These are phyloP conservation scores for Caradrina kadenii DNA, from an alignment of 2,888 invertebrate genomes.

Conservation along the genomic window DNA sequence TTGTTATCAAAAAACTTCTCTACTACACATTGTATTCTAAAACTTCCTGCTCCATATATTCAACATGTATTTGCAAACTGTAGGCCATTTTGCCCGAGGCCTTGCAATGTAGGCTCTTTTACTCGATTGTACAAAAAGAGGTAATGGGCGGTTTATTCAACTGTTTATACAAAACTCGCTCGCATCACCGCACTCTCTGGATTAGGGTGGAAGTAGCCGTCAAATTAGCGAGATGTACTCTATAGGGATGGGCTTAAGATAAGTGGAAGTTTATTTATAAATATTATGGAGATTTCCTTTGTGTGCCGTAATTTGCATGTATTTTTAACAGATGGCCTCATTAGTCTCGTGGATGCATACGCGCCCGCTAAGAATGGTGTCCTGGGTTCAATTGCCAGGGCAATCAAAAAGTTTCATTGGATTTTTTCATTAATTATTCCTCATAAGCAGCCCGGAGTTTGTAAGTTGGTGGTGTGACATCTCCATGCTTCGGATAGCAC, in stretches of 20 bases:
- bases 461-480: too few species aligned
- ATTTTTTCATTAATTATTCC: too few species aligned
- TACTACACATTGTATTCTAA: constrained; percentile 21
- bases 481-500: too few species aligned
- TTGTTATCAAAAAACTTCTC: constrained; percentile 22
- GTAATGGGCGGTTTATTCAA: constrained; percentile 59
- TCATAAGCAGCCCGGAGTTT: too few species aligned
- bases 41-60: constrained; percentile 24
- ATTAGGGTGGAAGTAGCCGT: constrained; percentile 45
- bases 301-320: neutral
- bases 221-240: constrained; percentile 53
- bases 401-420: too few species aligned
- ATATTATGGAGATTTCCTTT: constrained; percentile 35
- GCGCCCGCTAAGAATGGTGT: too few species aligned
- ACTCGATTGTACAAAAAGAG: constrained; percentile 52
- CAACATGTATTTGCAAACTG: constrained; percentile 35
- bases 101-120: constrained; percentile 37
- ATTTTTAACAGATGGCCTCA: too few species aligned
- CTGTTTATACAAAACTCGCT: constrained; percentile 54
- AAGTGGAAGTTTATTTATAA: constrained; percentile 34
- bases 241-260: constrained; percentile 40
- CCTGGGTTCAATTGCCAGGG: too few species aligned
- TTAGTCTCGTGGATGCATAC: too few species aligned
- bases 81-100: constrained; percentile 34
- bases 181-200: constrained; percentile 49